A percentile compares a stretch with the other conserved stretches of the same genome.
Evolutionary conservation across 2,888 invertebrate genomes (phyloP).

Genomic region (Schizotus pectinicornis): DNA sequence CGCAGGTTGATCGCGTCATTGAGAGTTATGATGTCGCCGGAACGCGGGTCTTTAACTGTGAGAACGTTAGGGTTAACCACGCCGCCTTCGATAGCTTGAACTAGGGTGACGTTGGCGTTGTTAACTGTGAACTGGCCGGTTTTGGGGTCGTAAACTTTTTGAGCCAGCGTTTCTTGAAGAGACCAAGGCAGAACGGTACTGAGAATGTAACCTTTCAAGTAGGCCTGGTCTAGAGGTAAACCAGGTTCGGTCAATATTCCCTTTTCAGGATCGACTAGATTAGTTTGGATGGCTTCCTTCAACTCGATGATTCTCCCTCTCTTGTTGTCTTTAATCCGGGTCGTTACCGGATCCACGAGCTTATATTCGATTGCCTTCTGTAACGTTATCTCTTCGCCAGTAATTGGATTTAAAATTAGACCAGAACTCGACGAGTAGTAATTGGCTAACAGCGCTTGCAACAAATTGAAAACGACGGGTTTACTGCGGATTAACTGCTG

Average conservation of each 20-base stretch:
- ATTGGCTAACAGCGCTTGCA: slow-evolving; percentile 77
- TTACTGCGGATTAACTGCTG: slow-evolving; percentile 74
- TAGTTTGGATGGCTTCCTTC: slow-evolving; percentile 71
- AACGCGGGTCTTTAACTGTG: slow-evolving; percentile 80
- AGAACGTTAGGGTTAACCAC: slow-evolving; percentile 79
- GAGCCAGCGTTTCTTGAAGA: slow-evolving; percentile 81
- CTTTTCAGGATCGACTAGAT: slow-evolving; percentile 72
- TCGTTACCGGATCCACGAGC: slow-evolving; percentile 74
- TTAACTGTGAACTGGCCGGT: slow-evolving; percentile 76
- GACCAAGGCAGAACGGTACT: slow-evolving; percentile 82
- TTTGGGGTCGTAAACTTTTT: slow-evolving; percentile 78
- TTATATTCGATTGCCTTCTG: slow-evolving; percentile 76
- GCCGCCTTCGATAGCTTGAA: slow-evolving; percentile 75
- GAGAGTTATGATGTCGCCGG: slow-evolving; percentile 80
- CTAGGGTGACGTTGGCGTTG: slow-evolving; percentile 71
- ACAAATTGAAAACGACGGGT: slow-evolving; percentile 71
- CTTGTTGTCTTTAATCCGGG: slow-evolving; percentile 76
- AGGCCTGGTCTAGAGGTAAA: slow-evolving; percentile 78
- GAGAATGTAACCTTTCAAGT: slow-evolving; percentile 80
- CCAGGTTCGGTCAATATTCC: slow-evolving; percentile 74
- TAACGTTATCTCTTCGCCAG: slow-evolving; percentile 75
- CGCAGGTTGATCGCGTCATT: slow-evolving; percentile 79
- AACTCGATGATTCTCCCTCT: slow-evolving; percentile 71
- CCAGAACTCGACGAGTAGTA: slow-evolving; percentile 79
- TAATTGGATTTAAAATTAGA: slow-evolving; percentile 77